Evolutionary conservation across 2,797 vertebrate species (phyloP), one percentile per base, ranked within the genome.

Genomic region (Momotus momota): DNA sequence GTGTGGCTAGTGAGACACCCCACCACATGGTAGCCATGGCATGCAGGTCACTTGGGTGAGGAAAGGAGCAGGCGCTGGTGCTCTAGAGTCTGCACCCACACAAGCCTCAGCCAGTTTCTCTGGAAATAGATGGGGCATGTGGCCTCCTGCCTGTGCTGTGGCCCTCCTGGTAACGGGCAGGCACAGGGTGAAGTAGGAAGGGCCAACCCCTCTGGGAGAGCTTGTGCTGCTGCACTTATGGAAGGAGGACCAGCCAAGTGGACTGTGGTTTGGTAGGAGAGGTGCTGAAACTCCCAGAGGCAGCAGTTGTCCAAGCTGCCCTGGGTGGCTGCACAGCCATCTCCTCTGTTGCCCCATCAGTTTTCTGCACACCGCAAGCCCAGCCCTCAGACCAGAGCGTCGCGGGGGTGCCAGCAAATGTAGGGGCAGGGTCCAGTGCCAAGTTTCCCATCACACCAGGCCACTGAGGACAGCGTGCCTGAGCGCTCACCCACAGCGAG

Each of bases 21-120:
- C 0, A 0, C 40, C 23, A 6, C 0, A 8, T 14, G 13, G 25
- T 20, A 52, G 45, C 57, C 2, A 1, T 1, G 5, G 33, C 3
- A 4, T 1, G 1, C 14, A 16, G 29, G 43, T 70, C 18, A 6
- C 27, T 14, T 2, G 6, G 43, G 18, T 0, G 3, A 62, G 62
- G 26, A 31, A 49, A 16, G 41, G 26, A 61, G 48, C 35, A 16
- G 13, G n/a, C 2, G 4, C 10, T 0, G 2, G 15, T 27, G 46
- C 29, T 54, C 55, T 12, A 1, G 26, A 48, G 26, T 23, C 33
- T 72, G 25, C 29, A 25, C 23, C 25, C 3, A 0, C 10, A 2
- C 0, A 2, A 45, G 60, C 31, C 20, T 72, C 0, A 4, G 33
- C 25, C 1, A 1, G 20, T 79, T 72, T 48, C 61, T 48, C 3